A percentile compares a stretch with the other conserved stretches of the same genome.
Conservation (phyloP, 2,888 invertebrate genomes). For the Scaptomyza tumidula region DNA sequence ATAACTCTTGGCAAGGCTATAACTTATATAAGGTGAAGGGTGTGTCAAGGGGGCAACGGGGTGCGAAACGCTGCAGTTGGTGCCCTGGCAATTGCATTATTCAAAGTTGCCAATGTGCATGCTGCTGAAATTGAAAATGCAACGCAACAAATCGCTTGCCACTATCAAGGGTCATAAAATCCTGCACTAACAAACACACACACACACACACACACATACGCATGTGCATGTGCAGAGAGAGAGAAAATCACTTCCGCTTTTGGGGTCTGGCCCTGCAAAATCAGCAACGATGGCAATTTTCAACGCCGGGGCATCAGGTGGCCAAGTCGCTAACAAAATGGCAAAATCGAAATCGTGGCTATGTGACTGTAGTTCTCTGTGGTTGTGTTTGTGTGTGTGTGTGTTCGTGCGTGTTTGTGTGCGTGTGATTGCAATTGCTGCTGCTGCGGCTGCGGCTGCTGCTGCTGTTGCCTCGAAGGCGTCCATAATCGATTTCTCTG, state of each 20-base stretch:
- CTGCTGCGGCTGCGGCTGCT: constrained; percentile 24
- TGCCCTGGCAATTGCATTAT: constrained; percentile 64
- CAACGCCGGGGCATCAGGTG: constrained; percentile 65
- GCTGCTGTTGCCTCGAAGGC: constrained; percentile 53
- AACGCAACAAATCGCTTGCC: constrained; percentile 77
- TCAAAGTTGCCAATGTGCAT: constrained; percentile 70
- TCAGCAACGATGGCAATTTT: constrained; percentile 72
- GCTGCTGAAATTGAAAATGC: constrained; percentile 75
- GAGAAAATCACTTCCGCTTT: constrained; percentile 76
- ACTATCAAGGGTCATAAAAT: constrained; percentile 77
- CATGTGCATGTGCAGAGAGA: constrained; percentile 38
- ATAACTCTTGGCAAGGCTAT: not conserved
- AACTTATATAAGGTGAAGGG: constrained; percentile 6
- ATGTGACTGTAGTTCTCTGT: constrained; percentile 1
- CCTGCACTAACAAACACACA: constrained; percentile 34
- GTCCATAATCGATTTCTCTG: constrained; percentile 73
- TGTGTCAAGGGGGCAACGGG: not conserved
- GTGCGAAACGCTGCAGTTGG: constrained; percentile 35
- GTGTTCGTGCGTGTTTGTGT: not conserved
- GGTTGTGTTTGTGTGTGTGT: not conserved
- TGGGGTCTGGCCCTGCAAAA: constrained; percentile 41
- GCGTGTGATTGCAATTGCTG: constrained; percentile 21
- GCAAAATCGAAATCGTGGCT: constrained; percentile 71
- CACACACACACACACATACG: constrained; percentile 39
- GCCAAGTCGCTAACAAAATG: constrained; percentile 67